Evolutionary conservation across 2,888 invertebrate species (phyloP), one percentile per base, ranked within the genome.

Genomic region (Syrphus vitripennis): DNA sequence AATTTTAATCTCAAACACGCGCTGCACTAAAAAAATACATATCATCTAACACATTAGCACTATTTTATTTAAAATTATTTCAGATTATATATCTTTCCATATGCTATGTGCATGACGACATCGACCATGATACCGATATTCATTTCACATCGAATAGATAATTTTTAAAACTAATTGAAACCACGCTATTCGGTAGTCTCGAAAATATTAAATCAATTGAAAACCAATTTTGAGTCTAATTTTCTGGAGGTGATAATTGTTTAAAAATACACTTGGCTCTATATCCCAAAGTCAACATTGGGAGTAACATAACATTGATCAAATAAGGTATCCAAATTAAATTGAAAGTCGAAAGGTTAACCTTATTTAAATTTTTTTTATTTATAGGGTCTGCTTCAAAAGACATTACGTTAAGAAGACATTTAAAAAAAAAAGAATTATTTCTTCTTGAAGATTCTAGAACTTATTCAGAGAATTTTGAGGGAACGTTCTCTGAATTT

Each of bases 131-230:
- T 37, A 77, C 57, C 67, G 72, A 70, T 79, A 70, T 63, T 50
- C 53, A 70, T 79, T 79, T 83, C 74, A 79, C 79, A 83, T 50
- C 12, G 40, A 29, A 24, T 57, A 75, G 61, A 70, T 83, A 83
- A 83, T 79, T 83, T 70, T 14, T 37, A 65, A 70, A 79, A 75
- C 65, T 79, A 83, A 83, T 83, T 83, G 65, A 79, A 70, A 83
- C 79, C 37, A 57, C 29, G 24, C 40, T 65, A 45, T 69, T 63
- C 55, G 74, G 48, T 72, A 67, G 65, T 78, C 67, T 74, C 34
- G 45, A 71, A 71, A 70, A 61, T 45, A 65, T 63, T 63, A 79
- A 45, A 50, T 75, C 50, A 70, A 75, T 79, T 79, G 61, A 57
- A 77, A 53, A 50, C 40, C 24, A 57, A 48, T 55, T 79, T 79